These are phyloP conservation scores for Gavialis gangeticus DNA, from an alignment of 2,113 vertebrate genomes.

Conservation along the genomic window DNA sequence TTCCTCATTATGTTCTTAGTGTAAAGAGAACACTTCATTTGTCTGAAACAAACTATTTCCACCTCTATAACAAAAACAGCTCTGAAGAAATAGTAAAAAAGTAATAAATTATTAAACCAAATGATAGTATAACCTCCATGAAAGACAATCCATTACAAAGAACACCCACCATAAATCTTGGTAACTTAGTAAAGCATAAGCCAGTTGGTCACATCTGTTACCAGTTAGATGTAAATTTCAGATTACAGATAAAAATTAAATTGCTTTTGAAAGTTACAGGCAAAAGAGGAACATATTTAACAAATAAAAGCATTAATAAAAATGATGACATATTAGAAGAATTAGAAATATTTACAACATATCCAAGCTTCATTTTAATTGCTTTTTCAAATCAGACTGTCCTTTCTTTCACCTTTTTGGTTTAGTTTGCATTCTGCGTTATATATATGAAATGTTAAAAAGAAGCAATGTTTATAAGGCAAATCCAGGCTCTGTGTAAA, in stretches of 20 bases:
- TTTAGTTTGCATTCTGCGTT: slow-evolving; percentile 67
- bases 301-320: slow-evolving; percentile 75
- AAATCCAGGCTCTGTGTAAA: slow-evolving; percentile 66
- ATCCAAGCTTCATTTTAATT: slow-evolving; percentile 57
- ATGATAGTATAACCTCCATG: slow-evolving; percentile 59
- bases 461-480: slow-evolving; percentile 61
- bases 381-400: slow-evolving; percentile 48
- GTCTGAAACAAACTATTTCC: slow-evolving; percentile 1
- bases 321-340: slow-evolving; percentile 71
- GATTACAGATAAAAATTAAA: slow-evolving; percentile 78
- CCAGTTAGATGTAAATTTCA: slow-evolving; percentile 80
- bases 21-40: background rate
- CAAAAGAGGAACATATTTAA: slow-evolving; percentile 72
- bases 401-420: slow-evolving; percentile 67
- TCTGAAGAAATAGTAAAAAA: slow-evolving; percentile 73
- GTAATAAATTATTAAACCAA: slow-evolving; percentile 74
- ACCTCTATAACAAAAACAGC: slow-evolving; percentile 50
- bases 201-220: slow-evolving; percentile 80
- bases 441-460: slow-evolving; percentile 68
- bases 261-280: slow-evolving; percentile 75
- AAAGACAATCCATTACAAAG: slow-evolving; percentile 74
- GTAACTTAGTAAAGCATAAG: slow-evolving; percentile 66
- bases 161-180: slow-evolving; percentile 73
- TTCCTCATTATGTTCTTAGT: background rate
- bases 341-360: slow-evolving; percentile 75